Conservation (phyloP, 2,888 invertebrate species). For the Caradrina clavipalpis region DNA sequence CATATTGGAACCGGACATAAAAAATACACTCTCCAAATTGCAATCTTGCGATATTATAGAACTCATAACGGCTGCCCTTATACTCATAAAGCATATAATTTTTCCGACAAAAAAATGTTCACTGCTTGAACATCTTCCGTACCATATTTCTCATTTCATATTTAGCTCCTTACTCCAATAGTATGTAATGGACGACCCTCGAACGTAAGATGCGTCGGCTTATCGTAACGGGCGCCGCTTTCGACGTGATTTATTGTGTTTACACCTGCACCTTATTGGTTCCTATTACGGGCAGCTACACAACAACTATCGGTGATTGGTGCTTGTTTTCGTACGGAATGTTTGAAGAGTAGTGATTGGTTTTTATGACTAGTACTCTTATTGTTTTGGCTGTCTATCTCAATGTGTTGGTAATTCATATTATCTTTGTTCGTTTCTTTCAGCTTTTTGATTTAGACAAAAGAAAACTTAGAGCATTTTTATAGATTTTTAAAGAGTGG, state of each 20-base stretch:
- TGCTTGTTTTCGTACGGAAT: conserved; percentile 39
- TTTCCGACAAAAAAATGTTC: conserved; percentile 41
- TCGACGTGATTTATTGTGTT: conserved; percentile 59
- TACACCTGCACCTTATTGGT: conserved; percentile 60
- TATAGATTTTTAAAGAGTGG: too few relatives aligned
- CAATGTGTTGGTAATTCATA: neutral
- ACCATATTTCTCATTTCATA: conserved; percentile 61
- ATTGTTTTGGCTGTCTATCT: conserved; percentile 15
- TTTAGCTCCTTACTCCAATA: conserved; percentile 56
- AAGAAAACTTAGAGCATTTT: too few relatives aligned
- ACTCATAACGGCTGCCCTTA: conserved; percentile 25
- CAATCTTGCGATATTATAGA: conserved; percentile 27
- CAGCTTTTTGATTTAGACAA: too few relatives aligned
- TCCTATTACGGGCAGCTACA: conserved; percentile 41
- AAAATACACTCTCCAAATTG: conserved; percentile 39
- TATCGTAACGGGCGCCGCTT: conserved; percentile 59
- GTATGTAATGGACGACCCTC: conserved; percentile 50
- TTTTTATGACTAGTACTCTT: conserved; percentile 29
- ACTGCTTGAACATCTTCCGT: conserved; percentile 40
- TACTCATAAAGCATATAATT: conserved; percentile 40
- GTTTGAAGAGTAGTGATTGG: conserved; percentile 40
- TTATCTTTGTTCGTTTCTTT: neutral
- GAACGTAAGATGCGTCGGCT: conserved; percentile 61
- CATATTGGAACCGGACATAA: conserved; percentile 29
- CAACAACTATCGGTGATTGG: conserved; percentile 48